Conservation (phyloP, 2,113 vertebrate species). For the Crotophaga sulcirostris region DNA sequence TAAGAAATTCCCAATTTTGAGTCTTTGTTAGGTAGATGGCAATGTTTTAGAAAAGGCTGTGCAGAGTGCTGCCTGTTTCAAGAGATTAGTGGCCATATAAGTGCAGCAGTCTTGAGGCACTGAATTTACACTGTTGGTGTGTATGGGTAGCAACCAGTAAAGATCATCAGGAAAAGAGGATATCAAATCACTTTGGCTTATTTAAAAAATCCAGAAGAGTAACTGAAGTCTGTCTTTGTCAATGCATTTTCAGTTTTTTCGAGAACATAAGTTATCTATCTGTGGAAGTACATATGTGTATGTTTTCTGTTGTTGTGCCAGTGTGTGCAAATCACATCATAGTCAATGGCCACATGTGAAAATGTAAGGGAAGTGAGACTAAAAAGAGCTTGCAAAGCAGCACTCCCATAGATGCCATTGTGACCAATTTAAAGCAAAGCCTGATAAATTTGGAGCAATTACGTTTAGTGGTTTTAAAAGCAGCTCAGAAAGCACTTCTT, state of each 20-base stretch:
- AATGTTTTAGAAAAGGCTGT: not conserved
- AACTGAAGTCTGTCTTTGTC: not conserved
- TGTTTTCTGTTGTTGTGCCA: not conserved
- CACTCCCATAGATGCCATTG: not conserved
- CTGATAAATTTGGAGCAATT: not conserved
- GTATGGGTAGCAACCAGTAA: not conserved
- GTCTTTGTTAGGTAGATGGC: not conserved
- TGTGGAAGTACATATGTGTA: not conserved
- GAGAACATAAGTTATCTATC: fast-evolving
- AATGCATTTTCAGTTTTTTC: not conserved
- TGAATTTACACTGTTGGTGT: not conserved
- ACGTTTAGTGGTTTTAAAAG: not conserved
- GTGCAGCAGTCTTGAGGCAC: not conserved
- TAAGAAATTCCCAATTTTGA: not conserved
- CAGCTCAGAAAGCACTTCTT: not conserved
- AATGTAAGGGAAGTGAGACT: not conserved
- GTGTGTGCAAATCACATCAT: not conserved
- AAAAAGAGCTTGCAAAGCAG: not conserved
- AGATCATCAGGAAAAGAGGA: not conserved
- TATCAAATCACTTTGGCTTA: not conserved
- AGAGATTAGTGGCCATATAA: not conserved
- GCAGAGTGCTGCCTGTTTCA: not conserved
- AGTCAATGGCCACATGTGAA: not conserved
- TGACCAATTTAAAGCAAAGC: not conserved
- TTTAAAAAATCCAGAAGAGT: not conserved